These are phyloP conservation scores for Actenoides lindsayi DNA, from an alignment of 2,113 vertebrate species.

Conservation along the genomic window DNA sequence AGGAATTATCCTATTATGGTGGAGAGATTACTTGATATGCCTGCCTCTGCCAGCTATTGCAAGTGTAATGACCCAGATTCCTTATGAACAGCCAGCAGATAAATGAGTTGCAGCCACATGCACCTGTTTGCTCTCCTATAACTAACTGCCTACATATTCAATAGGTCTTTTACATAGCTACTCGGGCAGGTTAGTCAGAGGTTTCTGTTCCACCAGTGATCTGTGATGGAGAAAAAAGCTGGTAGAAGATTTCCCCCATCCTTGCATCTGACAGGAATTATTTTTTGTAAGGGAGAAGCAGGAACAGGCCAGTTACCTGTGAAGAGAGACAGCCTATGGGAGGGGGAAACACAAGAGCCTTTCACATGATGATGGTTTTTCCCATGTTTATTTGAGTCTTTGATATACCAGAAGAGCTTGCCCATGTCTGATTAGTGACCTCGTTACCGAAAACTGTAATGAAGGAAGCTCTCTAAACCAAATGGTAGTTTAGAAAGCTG, in stretches of 20 bases:
- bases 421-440: background rate
- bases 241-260: background rate
- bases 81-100: background rate
- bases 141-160: background rate
- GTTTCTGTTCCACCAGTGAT: background rate
- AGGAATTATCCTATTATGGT: slow-evolving; percentile 42
- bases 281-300: background rate
- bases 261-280: background rate
- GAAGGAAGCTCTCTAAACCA: too few relatives aligned
- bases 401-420: background rate
- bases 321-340: background rate
- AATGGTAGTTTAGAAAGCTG: too few relatives aligned
- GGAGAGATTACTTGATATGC: slow-evolving; percentile 40
- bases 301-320: background rate
- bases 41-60: background rate
- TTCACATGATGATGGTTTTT: background rate
- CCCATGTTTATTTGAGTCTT: background rate
- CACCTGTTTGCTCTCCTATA: background rate
- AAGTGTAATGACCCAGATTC: slow-evolving; percentile 35
- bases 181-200: background rate
- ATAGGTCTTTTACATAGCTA: background rate
- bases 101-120: background rate
- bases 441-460: too few relatives aligned
- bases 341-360: background rate
- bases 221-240: background rate